Evolutionary conservation across 1,140 invertebrate species (phyloP).

Genomic region (Druon quercuslanigerum): DNA sequence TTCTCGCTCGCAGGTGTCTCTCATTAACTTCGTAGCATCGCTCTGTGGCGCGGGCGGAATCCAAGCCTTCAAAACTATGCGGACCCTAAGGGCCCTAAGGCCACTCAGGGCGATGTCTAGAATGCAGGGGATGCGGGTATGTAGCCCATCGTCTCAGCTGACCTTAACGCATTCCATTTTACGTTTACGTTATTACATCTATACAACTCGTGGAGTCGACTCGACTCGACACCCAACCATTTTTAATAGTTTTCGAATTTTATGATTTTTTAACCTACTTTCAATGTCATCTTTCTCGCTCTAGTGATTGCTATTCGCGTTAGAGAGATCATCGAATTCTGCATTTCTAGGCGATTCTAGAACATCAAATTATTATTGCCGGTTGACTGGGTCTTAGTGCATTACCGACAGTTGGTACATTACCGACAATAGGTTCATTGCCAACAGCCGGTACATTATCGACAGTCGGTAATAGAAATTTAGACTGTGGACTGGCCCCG

Average conservation of each 20-base stretch:
- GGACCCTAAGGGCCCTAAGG: slow-evolving; percentile 95
- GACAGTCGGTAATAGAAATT: too few relatives aligned
- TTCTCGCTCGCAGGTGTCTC: slow-evolving; percentile 88
- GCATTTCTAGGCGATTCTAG: too few relatives aligned
- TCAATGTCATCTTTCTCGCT: slow-evolving; percentile 31
- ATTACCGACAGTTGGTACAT: too few relatives aligned
- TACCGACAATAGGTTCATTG: too few relatives aligned
- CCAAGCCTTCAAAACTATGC: slow-evolving; percentile 98
- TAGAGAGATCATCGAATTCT: background rate
- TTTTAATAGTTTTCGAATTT: slow-evolving; percentile 33
- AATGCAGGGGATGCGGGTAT: slow-evolving; percentile 98
- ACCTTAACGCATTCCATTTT: slow-evolving; percentile 64
- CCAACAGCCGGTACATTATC: too few relatives aligned
- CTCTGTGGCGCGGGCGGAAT: slow-evolving; percentile 94
- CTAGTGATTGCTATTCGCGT: slow-evolving; percentile 33
- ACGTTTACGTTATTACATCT: slow-evolving; percentile 47
- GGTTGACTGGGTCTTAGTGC: too few relatives aligned
- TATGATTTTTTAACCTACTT: slow-evolving; percentile 15
- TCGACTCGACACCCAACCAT: slow-evolving; percentile 44
- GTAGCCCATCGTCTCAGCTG: slow-evolving; percentile 78
- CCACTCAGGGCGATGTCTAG: slow-evolving; percentile 96
- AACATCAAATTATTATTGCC: too few relatives aligned
- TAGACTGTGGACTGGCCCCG: too few relatives aligned
- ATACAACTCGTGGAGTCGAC: slow-evolving; percentile 40
- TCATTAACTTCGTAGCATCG: slow-evolving; percentile 97